phyloP scores from a whole-genome alignment of 2,113 vertebrate genomes.

The Peromyscus maniculatus region DNA sequence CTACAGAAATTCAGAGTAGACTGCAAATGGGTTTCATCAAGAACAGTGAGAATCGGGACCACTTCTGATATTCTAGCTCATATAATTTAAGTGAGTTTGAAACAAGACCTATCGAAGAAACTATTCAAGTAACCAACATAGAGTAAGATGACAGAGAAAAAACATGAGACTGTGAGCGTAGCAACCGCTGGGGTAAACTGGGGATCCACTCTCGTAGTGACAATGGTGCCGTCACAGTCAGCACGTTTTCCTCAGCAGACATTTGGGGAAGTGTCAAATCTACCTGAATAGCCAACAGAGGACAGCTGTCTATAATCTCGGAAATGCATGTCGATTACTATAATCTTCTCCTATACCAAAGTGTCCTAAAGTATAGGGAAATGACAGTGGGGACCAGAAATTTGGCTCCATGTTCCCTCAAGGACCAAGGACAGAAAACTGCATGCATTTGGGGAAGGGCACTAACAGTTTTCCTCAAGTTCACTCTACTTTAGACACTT shows the following conservation, averaged over 20 bases:
- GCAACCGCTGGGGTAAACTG: not conserved
- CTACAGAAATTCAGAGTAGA: conserved; percentile 36
- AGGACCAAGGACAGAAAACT: not conserved
- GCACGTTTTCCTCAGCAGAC: not conserved
- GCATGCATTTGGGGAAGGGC: not conserved
- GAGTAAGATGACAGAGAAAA: not conserved
- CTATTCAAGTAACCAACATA: conserved; percentile 26
- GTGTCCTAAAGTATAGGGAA: not conserved
- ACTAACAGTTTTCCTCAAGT: not conserved
- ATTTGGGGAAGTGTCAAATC: not conserved
- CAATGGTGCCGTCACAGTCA: not conserved
- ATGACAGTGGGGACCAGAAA: not conserved
- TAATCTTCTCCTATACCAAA: not conserved
- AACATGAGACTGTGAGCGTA: not conserved
- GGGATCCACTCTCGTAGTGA: not conserved
- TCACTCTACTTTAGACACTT: not conserved
- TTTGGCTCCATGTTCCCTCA: not conserved
- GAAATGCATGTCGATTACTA: not conserved
- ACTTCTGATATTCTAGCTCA: conserved; percentile 49
- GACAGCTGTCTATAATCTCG: not conserved
- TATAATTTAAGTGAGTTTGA: conserved; percentile 24
- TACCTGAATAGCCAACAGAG: not conserved
- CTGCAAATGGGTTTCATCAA: conserved; percentile 21
- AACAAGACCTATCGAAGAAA: conserved; percentile 20
- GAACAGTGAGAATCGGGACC: conserved; percentile 28